A percentile compares a stretch with the other conserved stretches of the same genome.
Evolutionary conservation across 2,888 invertebrate genomes (phyloP).

Genomic region (Labia minor): DNA sequence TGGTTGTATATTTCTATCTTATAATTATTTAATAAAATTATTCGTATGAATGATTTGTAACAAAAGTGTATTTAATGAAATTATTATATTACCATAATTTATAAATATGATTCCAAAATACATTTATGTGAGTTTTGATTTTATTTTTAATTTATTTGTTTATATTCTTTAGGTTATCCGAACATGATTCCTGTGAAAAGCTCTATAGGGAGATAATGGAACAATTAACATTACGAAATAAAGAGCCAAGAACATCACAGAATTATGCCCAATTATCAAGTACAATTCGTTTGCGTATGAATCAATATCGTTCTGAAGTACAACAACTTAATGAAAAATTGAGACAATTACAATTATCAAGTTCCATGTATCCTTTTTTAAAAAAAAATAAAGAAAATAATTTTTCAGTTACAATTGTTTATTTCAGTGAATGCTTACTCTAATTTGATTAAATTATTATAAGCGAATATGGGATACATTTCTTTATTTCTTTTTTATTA

Average conservation of each 20-base stretch:
- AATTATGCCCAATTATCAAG: slow-evolving; percentile 49
- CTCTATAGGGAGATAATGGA: slow-evolving; percentile 51
- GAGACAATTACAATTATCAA: slow-evolving; percentile 38
- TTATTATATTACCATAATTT: no score
- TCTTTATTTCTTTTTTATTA: slow-evolving; percentile 9
- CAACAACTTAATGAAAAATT: slow-evolving; percentile 47
- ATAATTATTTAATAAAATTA: no score
- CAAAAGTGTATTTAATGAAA: no score
- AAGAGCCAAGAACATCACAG: slow-evolving; percentile 42
- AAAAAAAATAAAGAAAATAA: neutral
- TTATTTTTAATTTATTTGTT: no score
- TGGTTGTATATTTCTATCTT: no score
- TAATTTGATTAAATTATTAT: no score
- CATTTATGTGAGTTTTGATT: no score
- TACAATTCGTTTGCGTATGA: slow-evolving; percentile 46
- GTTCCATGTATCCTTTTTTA: slow-evolving; percentile 39
- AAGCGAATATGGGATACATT: no score
- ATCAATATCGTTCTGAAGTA: slow-evolving; percentile 50
- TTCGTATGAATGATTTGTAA: no score
- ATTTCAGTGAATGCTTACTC: slow-evolving; percentile 15
- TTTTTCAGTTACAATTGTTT: neutral
- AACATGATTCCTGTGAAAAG: slow-evolving; percentile 55
- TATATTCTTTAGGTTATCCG: slow-evolving; percentile 45
- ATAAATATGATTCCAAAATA: no score
- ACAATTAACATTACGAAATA: slow-evolving; percentile 46